Conservation (phyloP, 1,140 invertebrate species). For the Rhagoletis pomonella region DNA sequence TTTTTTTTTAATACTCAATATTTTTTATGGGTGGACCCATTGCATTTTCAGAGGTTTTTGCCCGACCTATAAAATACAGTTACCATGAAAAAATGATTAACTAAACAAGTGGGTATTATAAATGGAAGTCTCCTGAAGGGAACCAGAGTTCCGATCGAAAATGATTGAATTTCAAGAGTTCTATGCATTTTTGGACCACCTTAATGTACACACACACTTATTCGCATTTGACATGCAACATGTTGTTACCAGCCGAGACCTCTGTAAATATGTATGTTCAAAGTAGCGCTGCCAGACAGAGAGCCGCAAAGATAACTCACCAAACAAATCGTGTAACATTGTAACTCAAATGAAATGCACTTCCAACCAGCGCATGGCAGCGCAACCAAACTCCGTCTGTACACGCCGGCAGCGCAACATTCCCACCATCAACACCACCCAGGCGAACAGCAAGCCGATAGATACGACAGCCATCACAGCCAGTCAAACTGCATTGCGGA, state of each 20-base stretch:
- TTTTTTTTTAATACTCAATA: too few species aligned
- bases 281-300: background rate
- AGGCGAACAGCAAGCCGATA: background rate
- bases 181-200: background rate
- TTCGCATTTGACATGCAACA: constrained; percentile 7
- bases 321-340: background rate
- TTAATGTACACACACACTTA: background rate
- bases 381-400: background rate
- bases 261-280: background rate
- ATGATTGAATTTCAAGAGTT: too few species aligned
- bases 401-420: background rate
- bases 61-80: too few species aligned
- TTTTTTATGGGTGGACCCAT: too few species aligned
- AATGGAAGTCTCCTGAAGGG: too few species aligned
- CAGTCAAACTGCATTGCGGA: background rate
- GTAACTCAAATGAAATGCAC: background rate
- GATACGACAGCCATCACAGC: background rate
- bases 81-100: too few species aligned
- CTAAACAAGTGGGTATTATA: too few species aligned
- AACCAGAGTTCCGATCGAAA: too few species aligned
- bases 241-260: background rate
- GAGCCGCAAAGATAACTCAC: background rate
- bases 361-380: background rate
- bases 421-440: background rate
- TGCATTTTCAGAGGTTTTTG: too few species aligned